These are phyloP conservation scores for Orthonychiurus folsomi DNA, from an alignment of 2,888 invertebrate genomes.

Conservation along the genomic window DNA sequence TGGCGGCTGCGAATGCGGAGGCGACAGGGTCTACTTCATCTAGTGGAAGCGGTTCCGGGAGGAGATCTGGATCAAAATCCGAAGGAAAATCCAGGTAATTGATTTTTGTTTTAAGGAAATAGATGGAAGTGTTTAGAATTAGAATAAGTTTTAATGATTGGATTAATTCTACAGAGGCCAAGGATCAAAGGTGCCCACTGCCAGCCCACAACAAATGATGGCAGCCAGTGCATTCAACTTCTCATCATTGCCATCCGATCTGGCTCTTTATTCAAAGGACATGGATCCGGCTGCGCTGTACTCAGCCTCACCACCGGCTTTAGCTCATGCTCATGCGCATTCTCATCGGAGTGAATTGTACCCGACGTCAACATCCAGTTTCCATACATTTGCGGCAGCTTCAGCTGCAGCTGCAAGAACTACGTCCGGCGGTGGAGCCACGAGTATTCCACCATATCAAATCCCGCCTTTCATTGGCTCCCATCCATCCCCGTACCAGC, in stretches of 20 bases:
- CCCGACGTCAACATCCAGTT: constrained; percentile 33
- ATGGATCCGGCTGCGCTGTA: constrained; percentile 30
- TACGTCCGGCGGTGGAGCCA: constrained; percentile 27
- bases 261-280: constrained; percentile 38
- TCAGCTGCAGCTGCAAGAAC: constrained; percentile 27
- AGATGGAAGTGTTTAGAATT: too few relatives aligned
- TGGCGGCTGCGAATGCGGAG: not conserved
- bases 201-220: constrained; percentile 49
- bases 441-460: constrained; percentile 29
- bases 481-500: constrained; percentile 36
- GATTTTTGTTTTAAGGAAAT: not conserved
- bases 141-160: not conserved
- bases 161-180: not conserved
- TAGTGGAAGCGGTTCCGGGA: not conserved
- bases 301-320: constrained; percentile 29
- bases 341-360: constrained; percentile 34
- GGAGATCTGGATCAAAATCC: not conserved
- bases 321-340: constrained; percentile 32
- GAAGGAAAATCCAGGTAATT: not conserved
- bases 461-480: constrained; percentile 34
- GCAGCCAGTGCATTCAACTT: constrained; percentile 79
- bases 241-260: constrained; percentile 31
- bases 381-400: constrained; percentile 32
- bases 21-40: not conserved
- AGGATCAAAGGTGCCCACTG: not conserved